Percentiles rank a stretch among this genome's conserved stretches.
phyloP scores from a whole-genome alignment of 2,888 invertebrate species.

The Isotomurus palustris region DNA sequence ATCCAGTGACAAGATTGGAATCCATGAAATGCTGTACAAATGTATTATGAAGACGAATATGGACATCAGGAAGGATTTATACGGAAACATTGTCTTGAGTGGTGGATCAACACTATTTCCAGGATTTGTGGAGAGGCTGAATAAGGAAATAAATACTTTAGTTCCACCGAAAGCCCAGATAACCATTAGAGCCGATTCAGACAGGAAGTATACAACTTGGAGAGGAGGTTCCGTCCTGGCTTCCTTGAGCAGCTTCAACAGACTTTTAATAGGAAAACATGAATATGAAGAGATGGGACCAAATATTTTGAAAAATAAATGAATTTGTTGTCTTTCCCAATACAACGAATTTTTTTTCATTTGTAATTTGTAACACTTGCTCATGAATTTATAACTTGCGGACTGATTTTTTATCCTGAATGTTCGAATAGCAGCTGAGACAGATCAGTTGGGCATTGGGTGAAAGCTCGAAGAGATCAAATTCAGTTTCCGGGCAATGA shows the following conservation, averaged over 20 bases:
- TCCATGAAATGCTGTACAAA: slow-evolving; percentile 27
- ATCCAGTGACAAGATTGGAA: slow-evolving; percentile 6
- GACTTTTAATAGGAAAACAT: slow-evolving; percentile 19
- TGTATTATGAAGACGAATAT: slow-evolving; percentile 34
- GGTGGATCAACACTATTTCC: slow-evolving; percentile 29
- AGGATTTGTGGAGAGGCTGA: slow-evolving; percentile 25
- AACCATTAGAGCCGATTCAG: slow-evolving; percentile 17
- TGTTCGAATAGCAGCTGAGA: too few species aligned
- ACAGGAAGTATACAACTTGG: slow-evolving; percentile 20
- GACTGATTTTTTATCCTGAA: too few species aligned
- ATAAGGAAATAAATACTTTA: slow-evolving; percentile 17
- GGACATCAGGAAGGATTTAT: slow-evolving; percentile 32
- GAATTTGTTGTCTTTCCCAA: too few species aligned
- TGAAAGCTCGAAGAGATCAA: too few species aligned
- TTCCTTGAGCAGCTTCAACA: slow-evolving; percentile 21
- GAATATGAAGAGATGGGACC: slow-evolving; percentile 24
- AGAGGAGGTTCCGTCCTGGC: slow-evolving; percentile 28
- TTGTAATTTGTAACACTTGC: too few species aligned
- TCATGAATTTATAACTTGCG: too few species aligned
- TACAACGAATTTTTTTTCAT: too few species aligned
- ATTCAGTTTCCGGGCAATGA: too few species aligned
- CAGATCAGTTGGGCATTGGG: too few species aligned
- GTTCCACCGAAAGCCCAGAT: slow-evolving; percentile 20
- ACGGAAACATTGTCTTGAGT: slow-evolving; percentile 26
- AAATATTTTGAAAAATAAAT: too few species aligned